Percentiles rank a stretch among this genome's conserved stretches.
These are phyloP conservation scores for Globodera rostochiensis DNA, from an alignment of 1,140 invertebrate species.

Conservation along the genomic window DNA sequence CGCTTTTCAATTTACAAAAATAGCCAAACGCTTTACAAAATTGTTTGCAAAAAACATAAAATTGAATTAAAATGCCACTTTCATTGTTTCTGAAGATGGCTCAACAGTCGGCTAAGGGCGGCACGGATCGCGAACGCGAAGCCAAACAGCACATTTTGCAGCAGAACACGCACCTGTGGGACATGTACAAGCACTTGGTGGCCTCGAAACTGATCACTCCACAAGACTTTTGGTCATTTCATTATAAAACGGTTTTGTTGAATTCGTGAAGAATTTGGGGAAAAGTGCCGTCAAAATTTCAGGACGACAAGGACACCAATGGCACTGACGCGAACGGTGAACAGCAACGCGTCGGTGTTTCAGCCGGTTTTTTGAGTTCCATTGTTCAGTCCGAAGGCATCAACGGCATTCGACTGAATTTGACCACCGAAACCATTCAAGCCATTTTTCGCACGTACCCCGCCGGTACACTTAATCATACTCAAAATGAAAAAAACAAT, in stretches of 20 bases:
- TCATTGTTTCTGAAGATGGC: constrained; percentile 43
- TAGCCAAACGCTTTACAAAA: too few species aligned
- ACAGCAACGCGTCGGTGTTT: constrained; percentile 39
- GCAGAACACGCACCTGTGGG: constrained; percentile 79
- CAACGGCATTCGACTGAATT: constrained; percentile 93
- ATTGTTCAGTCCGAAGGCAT: constrained; percentile 85
- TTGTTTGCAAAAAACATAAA: too few species aligned
- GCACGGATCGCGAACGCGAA: constrained; percentile 61
- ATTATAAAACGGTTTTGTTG: constrained; percentile 38
- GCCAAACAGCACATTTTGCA: constrained; percentile 85
- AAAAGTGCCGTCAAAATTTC: neutral
- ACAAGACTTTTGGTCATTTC: constrained; percentile 57
- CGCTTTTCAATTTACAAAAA: too few species aligned
- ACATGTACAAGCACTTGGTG: constrained; percentile 73
- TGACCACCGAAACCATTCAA: constrained; percentile 93
- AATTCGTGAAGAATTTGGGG: neutral
- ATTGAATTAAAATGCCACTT: neutral
- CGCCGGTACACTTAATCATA: constrained; percentile 70
- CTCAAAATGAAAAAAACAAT: constrained; percentile 18
- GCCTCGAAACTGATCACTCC: constrained; percentile 58
- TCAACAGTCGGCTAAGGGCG: constrained; percentile 68
- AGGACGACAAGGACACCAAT: neutral
- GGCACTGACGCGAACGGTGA: neutral
- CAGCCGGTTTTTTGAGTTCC: constrained; percentile 73
- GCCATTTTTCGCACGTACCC: constrained; percentile 99